Base-by-base conservation (phyloP, 2,113 vertebrate species). In the Cryptomyrus ogoouensis region DNA sequence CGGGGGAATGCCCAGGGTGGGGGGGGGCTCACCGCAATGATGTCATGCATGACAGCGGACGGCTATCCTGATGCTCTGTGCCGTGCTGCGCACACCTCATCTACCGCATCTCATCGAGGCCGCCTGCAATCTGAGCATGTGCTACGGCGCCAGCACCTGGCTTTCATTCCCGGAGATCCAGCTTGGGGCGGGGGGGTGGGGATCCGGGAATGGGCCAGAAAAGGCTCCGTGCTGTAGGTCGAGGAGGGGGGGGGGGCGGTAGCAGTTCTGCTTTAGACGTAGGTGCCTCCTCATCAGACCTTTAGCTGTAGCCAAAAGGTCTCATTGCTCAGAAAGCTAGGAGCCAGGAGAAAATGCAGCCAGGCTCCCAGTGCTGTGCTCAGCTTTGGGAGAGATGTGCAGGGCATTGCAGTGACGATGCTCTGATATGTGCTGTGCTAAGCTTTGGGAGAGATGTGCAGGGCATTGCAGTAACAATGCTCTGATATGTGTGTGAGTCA, bases 61-160 rank as follows among this genome's bases (percentile, higher is more conserved):
- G 8, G 49, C n/a, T 27, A 46, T 74, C 62, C 24, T 19, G 12
- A 49, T 91, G 85, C 92, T 93, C 93, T 94, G 89, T 77, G 89
- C 92, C 91, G 92, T 90, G 89, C 77, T 88, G 91, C 91, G 90
- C 89, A 91, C 91, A 91, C 91, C 90, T 93, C 90, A 58, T 52
- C 90, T 91, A 31, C 88, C 89, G 93, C 91, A 86, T 93, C 91
- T 92, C 87, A 91, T 93, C 80, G 88, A 88, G 74, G 88, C 92
- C 91, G 91, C 92, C 83, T 90, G 90, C 91, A 92, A 94, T 70
- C 70, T 90, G 91, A 94, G 91, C 89, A 91, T 77, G 27, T 58
- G 58, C 21, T 52, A 66, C 85, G 88, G 91, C 70, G 88, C 85
- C 88, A 84, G 87, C 94, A 94, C 92, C 93, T 96, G 94, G 94